A percentile compares a stretch with the other conserved stretches of the same genome.
phyloP scores from a whole-genome alignment of 2,797 vertebrate species.

The Knipowitschia caucasica region DNA sequence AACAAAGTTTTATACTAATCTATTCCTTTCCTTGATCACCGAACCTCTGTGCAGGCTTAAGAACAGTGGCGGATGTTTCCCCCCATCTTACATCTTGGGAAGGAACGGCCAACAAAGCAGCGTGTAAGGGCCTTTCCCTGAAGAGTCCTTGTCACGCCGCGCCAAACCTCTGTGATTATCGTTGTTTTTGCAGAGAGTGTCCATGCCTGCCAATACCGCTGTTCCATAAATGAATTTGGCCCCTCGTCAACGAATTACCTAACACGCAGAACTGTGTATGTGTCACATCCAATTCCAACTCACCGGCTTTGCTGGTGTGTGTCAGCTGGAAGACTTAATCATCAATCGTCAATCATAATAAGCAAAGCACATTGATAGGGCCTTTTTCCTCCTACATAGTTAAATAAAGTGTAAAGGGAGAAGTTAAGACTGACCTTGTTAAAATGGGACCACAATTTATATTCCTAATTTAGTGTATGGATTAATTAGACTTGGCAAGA shows the following conservation, averaged over 20 bases:
- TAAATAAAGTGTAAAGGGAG: slow-evolving; percentile 74
- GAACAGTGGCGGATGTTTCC: slow-evolving; percentile 63
- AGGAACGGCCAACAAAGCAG: slow-evolving; percentile 75
- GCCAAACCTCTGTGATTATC: slow-evolving; percentile 79
- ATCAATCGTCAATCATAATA: slow-evolving; percentile 81
- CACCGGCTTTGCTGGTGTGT: slow-evolving; percentile 75
- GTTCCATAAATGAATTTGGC: slow-evolving; percentile 81
- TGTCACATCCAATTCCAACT: slow-evolving; percentile 79
- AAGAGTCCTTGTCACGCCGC: slow-evolving; percentile 76
- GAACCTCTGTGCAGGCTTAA: slow-evolving; percentile 53
- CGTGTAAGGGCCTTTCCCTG: slow-evolving; percentile 75
- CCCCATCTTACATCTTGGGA: slow-evolving; percentile 63
- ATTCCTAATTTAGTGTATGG: slow-evolving; percentile 72
- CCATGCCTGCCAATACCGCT: slow-evolving; percentile 77
- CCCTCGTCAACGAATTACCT: slow-evolving; percentile 79
- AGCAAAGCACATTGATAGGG: slow-evolving; percentile 72
- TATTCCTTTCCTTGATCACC: slow-evolving; percentile 12
- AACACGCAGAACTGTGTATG: slow-evolving; percentile 78
- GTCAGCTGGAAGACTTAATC: slow-evolving; percentile 79
- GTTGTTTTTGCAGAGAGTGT: slow-evolving; percentile 78
- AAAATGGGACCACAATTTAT: slow-evolving; percentile 69
- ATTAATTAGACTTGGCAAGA: slow-evolving; percentile 72
- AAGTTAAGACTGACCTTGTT: slow-evolving; percentile 73
- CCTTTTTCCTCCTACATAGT: slow-evolving; percentile 46
- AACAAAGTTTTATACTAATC: slow-evolving; percentile 19